phyloP scores from a whole-genome alignment of 1,140 invertebrate species.

The Dinoponera quadriceps region DNA sequence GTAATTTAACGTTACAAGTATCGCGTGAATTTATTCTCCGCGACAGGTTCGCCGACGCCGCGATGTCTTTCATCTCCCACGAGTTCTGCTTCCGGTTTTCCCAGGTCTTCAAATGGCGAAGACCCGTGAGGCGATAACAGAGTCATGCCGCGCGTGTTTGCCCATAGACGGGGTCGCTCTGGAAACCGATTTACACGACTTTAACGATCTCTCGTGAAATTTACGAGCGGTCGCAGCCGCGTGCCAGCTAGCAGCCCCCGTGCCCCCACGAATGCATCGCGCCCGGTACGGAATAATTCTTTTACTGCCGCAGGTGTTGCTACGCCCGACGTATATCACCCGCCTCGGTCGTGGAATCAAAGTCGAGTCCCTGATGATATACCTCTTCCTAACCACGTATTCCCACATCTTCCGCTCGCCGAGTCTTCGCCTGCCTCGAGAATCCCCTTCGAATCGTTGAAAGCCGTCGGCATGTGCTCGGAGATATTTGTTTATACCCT shows the following conservation, averaged over 20 bases:
- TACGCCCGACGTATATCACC: constrained; percentile 44
- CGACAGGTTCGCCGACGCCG: neutral
- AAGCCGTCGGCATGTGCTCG: neutral
- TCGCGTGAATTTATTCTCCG: too few species aligned
- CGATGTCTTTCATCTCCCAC: neutral
- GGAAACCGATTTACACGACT: constrained; percentile 79
- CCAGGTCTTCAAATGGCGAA: neutral
- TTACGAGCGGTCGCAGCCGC: constrained; percentile 75
- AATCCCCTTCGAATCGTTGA: constrained; percentile 5
- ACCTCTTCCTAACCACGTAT: constrained; percentile 10
- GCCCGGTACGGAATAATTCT: constrained; percentile 61
- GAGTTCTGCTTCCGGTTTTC: neutral
- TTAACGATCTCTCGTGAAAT: constrained; percentile 77
- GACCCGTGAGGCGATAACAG: neutral
- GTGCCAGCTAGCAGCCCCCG: constrained; percentile 71
- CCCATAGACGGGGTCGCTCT: constrained; percentile 61
- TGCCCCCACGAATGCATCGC: constrained; percentile 25
- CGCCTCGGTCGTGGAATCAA: constrained; percentile 44
- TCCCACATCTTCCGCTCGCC: neutral
- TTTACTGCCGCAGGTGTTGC: constrained; percentile 67
- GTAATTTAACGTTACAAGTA: too few species aligned
- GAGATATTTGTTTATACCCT: neutral
- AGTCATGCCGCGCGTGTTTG: constrained; percentile 51
- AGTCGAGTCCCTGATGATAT: constrained; percentile 37
- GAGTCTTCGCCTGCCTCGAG: too few species aligned